phyloP scores from a whole-genome alignment of 2,113 vertebrate genomes.

The Mohoua ochrocephala region DNA sequence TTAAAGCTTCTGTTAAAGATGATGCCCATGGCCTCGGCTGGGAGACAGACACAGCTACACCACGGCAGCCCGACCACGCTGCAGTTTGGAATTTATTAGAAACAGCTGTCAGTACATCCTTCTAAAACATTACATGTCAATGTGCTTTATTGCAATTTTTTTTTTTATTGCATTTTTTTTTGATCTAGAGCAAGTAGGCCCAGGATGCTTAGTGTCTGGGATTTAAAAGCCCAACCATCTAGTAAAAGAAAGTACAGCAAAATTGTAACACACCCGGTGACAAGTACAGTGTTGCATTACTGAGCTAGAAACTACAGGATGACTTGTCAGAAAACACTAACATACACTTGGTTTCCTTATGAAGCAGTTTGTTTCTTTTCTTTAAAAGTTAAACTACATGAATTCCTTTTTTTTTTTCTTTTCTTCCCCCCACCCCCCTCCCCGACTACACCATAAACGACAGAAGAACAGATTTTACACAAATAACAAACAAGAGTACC shows the following conservation, averaged over 20 bases:
- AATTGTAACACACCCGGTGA: slow-evolving; percentile 74
- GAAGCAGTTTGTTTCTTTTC: slow-evolving; percentile 68
- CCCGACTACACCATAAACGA: slow-evolving; percentile 78
- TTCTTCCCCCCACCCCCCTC: not conserved
- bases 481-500: slow-evolving; percentile 79
- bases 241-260: slow-evolving; percentile 76
- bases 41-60: slow-evolving; percentile 34
- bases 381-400: slow-evolving; percentile 77
- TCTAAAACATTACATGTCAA: slow-evolving; percentile 68
- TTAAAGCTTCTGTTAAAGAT: not conserved
- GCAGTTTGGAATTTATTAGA: slow-evolving; percentile 64
- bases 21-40: not conserved
- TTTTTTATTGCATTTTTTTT: slow-evolving; percentile 77
- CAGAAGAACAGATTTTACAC: slow-evolving; percentile 78
- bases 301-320: slow-evolving; percentile 79
- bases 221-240: slow-evolving; percentile 73
- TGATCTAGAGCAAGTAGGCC: slow-evolving; percentile 75
- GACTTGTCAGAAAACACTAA: slow-evolving; percentile 74
- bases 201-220: slow-evolving; percentile 75
- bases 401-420: slow-evolving; percentile 44
- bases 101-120: slow-evolving; percentile 70
- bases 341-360: slow-evolving; percentile 77
- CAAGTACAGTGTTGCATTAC: slow-evolving; percentile 77
- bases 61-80: slow-evolving; percentile 13
- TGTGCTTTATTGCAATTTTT: slow-evolving; percentile 74